phyloP scores from a whole-genome alignment of 2,888 invertebrate genomes.

The Machimus atricapillus region DNA sequence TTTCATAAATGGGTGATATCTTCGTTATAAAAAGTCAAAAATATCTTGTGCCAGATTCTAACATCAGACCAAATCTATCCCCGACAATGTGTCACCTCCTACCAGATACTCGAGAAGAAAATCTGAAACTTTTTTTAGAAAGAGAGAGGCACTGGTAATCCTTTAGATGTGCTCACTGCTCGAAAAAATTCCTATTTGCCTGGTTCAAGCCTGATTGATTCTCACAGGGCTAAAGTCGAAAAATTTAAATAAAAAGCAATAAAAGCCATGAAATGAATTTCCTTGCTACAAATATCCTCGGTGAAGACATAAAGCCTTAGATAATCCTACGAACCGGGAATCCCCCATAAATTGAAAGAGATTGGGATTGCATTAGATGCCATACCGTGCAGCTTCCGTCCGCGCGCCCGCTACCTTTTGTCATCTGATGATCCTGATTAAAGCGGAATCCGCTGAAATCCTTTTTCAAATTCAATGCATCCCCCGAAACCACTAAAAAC shows the following conservation, averaged over 20 bases:
- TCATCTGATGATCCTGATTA: conserved; percentile 38
- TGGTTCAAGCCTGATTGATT: neutral
- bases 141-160: neutral
- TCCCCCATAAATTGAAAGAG: neutral
- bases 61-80: neutral
- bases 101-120: neutral
- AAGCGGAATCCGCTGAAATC: conserved; percentile 21
- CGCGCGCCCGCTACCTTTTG: conserved; percentile 11
- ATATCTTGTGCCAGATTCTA: neutral
- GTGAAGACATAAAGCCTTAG: neutral
- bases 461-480: conserved; percentile 36
- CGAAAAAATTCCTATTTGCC: neutral
- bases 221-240: neutral
- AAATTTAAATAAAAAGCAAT: neutral
- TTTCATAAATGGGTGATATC: neutral
- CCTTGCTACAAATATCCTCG: neutral
- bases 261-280: neutral
- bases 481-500: conserved; percentile 17
- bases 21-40: neutral
- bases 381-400: neutral
- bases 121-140: neutral
- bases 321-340: neutral
- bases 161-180: neutral
- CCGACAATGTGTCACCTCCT: neutral
- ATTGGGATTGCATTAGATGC: conserved; percentile 31